Base-by-base conservation (phyloP, 2,888 invertebrate genomes). In the Epinotia brunnichana region DNA sequence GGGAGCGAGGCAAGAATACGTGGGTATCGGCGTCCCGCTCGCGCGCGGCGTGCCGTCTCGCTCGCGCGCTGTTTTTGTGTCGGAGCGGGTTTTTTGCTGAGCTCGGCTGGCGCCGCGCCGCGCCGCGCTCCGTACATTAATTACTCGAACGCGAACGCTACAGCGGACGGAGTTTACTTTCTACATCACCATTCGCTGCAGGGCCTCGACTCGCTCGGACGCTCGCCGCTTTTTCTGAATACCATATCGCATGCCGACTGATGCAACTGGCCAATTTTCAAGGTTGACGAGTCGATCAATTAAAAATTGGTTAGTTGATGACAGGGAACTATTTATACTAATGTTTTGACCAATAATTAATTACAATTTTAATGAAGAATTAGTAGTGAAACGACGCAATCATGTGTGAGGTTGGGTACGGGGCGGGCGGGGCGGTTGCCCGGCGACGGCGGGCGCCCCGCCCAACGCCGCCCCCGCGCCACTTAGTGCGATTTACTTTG, bases 51-150 rank as follows among this genome's bases (percentile, higher is more conserved):
- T 79, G 76, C 75, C 57, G 82, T 91, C 92, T 79, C 89, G 83
- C 85, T 90, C 90, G 80, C 77, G 78, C 88, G 87, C 88, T 91
- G 92, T 93, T 93, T 92, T 93, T 93, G 90, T 93, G 92, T 86
- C 91, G 90, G 84, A 90, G 91, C 91, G 89, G 91, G 92, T 92
- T 92, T 92, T 92, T 92, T 92, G 91, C 92, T 85, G 84, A 81
- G 83, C 81, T 81, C 82, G 87, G 89, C 85, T 86, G 90, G 89
- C 88, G 87, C 85, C 86, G 85, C 81, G 83, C 87, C 87, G 89
- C 88, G 87, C 85, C 86, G 85, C 81, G 83, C 87, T 87, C 86
- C 85, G 88, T 56, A 60, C 69, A 60, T 60, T 69, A 88, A 66
- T 66, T 66, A 66, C 56, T 56, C n/a, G 56, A 54, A 39, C 59